Base-by-base conservation (phyloP, 2,797 vertebrate genomes). In the Poecile montanus region DNA sequence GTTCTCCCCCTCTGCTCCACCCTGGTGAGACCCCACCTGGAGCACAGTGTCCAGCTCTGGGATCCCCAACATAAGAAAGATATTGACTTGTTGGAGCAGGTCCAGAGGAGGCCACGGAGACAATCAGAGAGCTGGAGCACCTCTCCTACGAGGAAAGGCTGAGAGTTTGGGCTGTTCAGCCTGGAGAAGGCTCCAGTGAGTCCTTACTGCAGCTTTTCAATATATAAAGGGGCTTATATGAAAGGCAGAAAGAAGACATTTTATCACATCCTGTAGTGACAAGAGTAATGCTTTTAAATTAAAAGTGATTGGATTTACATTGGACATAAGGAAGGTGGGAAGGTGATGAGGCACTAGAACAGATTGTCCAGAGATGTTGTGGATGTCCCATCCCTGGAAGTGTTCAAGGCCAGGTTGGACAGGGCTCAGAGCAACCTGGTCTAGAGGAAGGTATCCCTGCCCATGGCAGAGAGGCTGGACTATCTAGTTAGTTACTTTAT, bases 41-140 rank as follows among this genome's bases (percentile, higher is more conserved):
- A 74, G 58, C 27, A 11, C 22, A 2, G 0, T 6, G 0, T 38
- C 25, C 45, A 78, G 40, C 45, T 51, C 53, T 58, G 19, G 45
- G 3, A 13, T 7, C 15, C 10, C 6, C 66, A 81, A 2, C 3
- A 38, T 1, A n/a, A 2, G 25, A 57, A 75, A 1, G 34, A 40
- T 25, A 36, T 1, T 0, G 16, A 22, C 8, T 10, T 65, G 7
- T 6, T 6, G 2, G 13, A 73, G 17, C 0, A 0, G 20, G 42
- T 63, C 54, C n/a, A 71, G 40, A 71, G 30, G 11, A 72, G 20
- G 29, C 19, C 47, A n/a, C 0, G 0, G 45, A n/a, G 2, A 80
- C 3, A 2, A 16, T 68, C 18, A n/a, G 53, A 48, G 20, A 20
- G 22, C 4, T 50, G 65, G 22, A 74, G 6, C 29, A 61, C 3